A percentile compares a stretch with the other conserved stretches of the same genome.
Evolutionary conservation across 2,888 invertebrate genomes (phyloP).

Genomic region (Spatulosminthurus flaviceps): DNA sequence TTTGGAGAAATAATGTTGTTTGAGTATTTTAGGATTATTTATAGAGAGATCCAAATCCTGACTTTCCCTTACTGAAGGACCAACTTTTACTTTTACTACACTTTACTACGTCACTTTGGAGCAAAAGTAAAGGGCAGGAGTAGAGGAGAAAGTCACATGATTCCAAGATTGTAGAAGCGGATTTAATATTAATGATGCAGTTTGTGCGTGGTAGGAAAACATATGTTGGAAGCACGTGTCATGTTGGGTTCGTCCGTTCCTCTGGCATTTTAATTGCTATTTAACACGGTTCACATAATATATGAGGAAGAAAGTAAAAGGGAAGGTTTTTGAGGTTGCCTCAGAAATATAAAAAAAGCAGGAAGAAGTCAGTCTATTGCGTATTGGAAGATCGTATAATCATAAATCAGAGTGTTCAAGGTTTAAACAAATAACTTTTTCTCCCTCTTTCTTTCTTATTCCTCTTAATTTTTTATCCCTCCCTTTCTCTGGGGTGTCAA

Average conservation of each 20-base stretch:
- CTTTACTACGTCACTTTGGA: too few species aligned
- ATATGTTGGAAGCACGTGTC: background rate
- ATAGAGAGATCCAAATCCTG: background rate
- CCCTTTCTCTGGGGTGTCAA: constrained; percentile 15
- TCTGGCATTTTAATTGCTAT: constrained; percentile 23
- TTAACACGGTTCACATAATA: background rate
- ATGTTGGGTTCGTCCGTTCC: background rate
- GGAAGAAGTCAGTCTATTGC: background rate
- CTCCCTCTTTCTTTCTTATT: background rate
- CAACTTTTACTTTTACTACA: too few species aligned
- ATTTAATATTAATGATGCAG: too few species aligned
- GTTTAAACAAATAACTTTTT: constrained; percentile 8
- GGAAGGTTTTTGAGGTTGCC: background rate
- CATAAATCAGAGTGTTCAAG: constrained; percentile 2
- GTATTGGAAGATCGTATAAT: constrained; percentile 1
- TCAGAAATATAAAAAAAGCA: background rate
- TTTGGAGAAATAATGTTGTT: background rate
- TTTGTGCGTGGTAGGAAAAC: background rate
- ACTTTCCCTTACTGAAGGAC: too few species aligned
- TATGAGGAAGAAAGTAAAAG: background rate
- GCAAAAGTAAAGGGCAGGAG: too few species aligned
- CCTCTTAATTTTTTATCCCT: too few species aligned
- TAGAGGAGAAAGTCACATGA: too few species aligned
- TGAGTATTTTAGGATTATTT: background rate
- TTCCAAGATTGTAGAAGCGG: too few species aligned